Evolutionary conservation across 1,140 invertebrate species (phyloP).

Genomic region (Chelonus insularis): DNA sequence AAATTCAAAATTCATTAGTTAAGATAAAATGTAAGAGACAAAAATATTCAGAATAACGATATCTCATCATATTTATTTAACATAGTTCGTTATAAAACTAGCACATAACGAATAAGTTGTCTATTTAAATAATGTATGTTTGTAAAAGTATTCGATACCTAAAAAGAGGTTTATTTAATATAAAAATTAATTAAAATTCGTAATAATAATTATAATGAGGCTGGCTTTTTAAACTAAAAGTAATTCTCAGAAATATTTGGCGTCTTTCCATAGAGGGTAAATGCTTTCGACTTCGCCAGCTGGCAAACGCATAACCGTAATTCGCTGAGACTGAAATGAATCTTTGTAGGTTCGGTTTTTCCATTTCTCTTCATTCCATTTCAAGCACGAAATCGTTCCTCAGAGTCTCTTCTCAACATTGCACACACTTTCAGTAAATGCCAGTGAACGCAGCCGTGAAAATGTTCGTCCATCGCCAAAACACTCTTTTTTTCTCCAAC

Average conservation of each 20-base stretch:
- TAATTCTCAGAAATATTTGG: conserved; percentile 12
- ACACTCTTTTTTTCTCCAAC: background rate
- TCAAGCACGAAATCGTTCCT: conserved; percentile 23
- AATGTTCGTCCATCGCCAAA: conserved; percentile 14
- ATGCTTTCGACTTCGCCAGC: conserved; percentile 17
- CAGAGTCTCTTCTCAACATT: conserved; percentile 15
- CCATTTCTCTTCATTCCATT: background rate
- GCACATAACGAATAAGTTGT: too few relatives aligned
- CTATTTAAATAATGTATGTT: too few relatives aligned
- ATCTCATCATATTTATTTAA: too few relatives aligned
- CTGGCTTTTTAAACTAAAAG: background rate
- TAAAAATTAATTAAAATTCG: too few relatives aligned
- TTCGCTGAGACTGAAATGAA: conserved; percentile 14
- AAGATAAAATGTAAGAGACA: too few relatives aligned
- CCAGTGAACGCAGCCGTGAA: conserved; percentile 10
- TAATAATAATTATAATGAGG: too few relatives aligned
- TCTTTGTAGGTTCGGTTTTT: conserved; percentile 18
- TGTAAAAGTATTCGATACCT: too few relatives aligned
- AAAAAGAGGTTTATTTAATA: too few relatives aligned
- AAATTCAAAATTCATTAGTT: too few relatives aligned
- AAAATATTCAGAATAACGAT: too few relatives aligned
- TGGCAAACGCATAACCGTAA: conserved; percentile 33
- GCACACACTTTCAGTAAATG: conserved; percentile 12
- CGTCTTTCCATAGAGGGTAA: conserved; percentile 7
- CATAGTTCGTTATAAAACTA: too few relatives aligned